phyloP scores from a whole-genome alignment of 2,113 vertebrate species.

The Pycnonotus jocosus region DNA sequence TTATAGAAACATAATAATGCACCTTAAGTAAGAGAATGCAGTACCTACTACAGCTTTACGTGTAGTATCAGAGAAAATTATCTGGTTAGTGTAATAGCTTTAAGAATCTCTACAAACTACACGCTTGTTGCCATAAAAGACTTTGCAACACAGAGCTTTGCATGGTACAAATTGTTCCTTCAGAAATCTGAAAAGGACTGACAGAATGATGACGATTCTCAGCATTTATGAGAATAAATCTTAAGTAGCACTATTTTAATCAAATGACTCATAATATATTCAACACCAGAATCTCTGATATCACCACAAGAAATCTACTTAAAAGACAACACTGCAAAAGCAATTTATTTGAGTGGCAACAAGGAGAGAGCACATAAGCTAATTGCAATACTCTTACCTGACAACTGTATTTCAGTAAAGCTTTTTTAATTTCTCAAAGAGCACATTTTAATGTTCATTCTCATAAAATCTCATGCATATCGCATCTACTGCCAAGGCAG shows the following conservation, averaged over 20 bases:
- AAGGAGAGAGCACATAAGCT: not conserved
- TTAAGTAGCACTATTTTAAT: conserved; percentile 45
- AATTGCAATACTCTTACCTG: not conserved
- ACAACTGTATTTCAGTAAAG: not conserved
- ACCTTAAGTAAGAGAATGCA: not conserved
- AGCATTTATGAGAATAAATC: conserved; percentile 10
- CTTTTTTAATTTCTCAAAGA: not conserved
- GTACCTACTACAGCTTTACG: not conserved
- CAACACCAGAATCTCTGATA: conserved; percentile 16
- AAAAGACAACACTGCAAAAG: not conserved
- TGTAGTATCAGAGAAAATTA: not conserved
- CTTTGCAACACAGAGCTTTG: not conserved
- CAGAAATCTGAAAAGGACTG: not conserved
- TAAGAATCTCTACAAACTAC: not conserved
- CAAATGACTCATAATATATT: conserved; percentile 45
- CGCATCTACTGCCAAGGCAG: not conserved
- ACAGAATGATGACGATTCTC: conserved; percentile 15
- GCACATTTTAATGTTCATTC: not conserved
- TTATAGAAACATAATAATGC: not conserved
- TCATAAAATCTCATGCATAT: not conserved
- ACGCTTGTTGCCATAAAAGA: not conserved
- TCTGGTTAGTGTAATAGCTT: not conserved
- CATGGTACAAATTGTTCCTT: not conserved
- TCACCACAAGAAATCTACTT: not conserved
- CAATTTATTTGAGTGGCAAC: not conserved